Evolutionary conservation across 2,888 invertebrate species (phyloP).

Genomic region (Drosophila koepferae): DNA sequence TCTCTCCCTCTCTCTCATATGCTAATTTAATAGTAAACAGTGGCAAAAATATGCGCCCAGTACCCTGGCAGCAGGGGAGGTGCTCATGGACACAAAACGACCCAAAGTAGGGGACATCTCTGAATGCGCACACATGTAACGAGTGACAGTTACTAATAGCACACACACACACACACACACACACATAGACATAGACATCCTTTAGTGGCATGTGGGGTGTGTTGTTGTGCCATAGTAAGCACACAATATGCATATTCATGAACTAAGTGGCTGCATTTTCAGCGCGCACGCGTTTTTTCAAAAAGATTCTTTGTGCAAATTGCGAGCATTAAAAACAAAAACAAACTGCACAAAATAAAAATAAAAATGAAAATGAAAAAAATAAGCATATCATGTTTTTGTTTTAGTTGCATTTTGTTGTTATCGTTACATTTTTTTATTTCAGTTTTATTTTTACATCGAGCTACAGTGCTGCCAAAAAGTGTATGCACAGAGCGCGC

Average conservation of each 20-base stretch:
- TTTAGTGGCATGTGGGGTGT: conserved; percentile 2
- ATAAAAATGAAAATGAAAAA: conserved; percentile 9
- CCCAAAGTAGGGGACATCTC: conserved; percentile 29
- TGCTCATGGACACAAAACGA: not conserved
- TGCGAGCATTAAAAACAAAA: conserved; percentile 45
- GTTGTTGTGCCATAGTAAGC: conserved; percentile 35
- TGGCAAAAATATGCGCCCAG: conserved; percentile 48
- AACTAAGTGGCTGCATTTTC: conserved; percentile 65
- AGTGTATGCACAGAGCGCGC: not conserved
- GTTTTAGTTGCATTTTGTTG: conserved; percentile 14
- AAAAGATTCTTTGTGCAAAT: conserved; percentile 69
- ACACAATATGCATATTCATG: conserved; percentile 70
- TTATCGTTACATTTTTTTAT: not conserved
- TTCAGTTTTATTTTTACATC: not conserved
- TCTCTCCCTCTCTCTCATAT: conserved; percentile 57
- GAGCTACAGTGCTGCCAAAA: conserved; percentile 13
- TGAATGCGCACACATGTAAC: conserved; percentile 50
- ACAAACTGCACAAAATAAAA: conserved; percentile 7
- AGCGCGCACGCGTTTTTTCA: conserved; percentile 42
- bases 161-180: conserved; percentile 31
- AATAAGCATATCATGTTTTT: conserved; percentile 9
- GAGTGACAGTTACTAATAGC: conserved; percentile 72
- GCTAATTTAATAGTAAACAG: conserved; percentile 72
- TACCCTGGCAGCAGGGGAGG: conserved; percentile 31
- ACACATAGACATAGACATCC: conserved; percentile 4